A percentile compares a stretch with the other conserved stretches of the same genome.
phyloP scores from a whole-genome alignment of 2,888 invertebrate species.

The Drosophila mulleri region DNA sequence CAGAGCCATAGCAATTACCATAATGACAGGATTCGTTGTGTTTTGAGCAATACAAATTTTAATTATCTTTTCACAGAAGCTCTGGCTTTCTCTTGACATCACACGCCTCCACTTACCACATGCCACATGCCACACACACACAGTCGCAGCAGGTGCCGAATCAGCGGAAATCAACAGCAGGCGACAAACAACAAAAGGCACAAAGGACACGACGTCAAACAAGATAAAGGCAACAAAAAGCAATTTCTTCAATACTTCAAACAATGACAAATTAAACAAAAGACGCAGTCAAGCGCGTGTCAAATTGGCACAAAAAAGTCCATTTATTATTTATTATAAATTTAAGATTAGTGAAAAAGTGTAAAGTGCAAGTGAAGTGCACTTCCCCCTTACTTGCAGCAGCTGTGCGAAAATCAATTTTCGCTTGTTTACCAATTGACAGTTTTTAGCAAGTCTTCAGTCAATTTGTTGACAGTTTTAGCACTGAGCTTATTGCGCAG shows the following conservation, averaged over 20 bases:
- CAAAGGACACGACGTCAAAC: conserved; percentile 1
- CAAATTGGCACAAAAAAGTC: conserved; percentile 15
- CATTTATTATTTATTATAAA: not conserved
- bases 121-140: not conserved
- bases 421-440: conserved; percentile 43
- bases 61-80: conserved; percentile 37
- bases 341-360: conserved; percentile 19
- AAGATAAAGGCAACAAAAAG: conserved; percentile 52
- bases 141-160: conserved; percentile 46
- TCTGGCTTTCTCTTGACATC: not conserved
- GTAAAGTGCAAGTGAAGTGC: not conserved
- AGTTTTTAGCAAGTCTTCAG: conserved; percentile 10
- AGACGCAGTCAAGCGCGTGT: conserved; percentile 35
- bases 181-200: conserved; percentile 7
- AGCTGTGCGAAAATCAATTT: conserved; percentile 35
- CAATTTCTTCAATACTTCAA: conserved; percentile 29
- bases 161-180: conserved; percentile 52
- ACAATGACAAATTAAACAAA: conserved; percentile 41
- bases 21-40: conserved; percentile 6
- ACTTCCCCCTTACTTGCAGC: conserved; percentile 33
- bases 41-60: conserved; percentile 34
- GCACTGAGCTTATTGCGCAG: not conserved
- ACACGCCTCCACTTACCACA: conserved; percentile 12
- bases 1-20: not conserved
- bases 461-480: conserved; percentile 17